phyloP scores from a whole-genome alignment of 2,113 vertebrate species.

The Elephantulus edwardii region DNA sequence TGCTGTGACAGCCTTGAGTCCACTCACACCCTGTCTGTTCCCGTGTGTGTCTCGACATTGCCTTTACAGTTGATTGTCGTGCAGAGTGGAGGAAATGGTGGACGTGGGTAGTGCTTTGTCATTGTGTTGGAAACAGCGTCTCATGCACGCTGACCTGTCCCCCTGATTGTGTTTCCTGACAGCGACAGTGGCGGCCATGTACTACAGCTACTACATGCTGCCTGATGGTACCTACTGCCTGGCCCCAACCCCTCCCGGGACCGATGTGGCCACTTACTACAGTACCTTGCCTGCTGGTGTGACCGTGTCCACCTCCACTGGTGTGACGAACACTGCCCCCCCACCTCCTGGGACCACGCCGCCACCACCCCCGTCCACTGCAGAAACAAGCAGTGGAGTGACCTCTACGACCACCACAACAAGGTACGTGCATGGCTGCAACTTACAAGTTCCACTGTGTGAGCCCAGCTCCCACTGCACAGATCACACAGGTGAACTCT shows the following conservation, averaged over 20 bases:
- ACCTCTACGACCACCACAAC: conserved; percentile 79
- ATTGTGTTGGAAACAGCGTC: too few relatives aligned
- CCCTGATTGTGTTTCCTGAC: conserved; percentile 4
- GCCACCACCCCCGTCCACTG: conserved; percentile 77
- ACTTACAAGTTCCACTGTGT: too few relatives aligned
- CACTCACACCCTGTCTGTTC: too few relatives aligned
- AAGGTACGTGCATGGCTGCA: conserved; percentile 65
- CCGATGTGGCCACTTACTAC: conserved; percentile 92
- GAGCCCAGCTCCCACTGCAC: too few relatives aligned
- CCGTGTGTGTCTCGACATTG: too few relatives aligned
- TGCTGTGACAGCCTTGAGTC: too few relatives aligned
- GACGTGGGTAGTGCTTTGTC: too few relatives aligned
- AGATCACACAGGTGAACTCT: too few relatives aligned
- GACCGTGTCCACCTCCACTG: conserved; percentile 80
- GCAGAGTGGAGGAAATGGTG: too few relatives aligned
- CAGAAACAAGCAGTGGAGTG: conserved; percentile 54
- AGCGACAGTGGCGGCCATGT: conserved; percentile 90
- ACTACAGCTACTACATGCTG: conserved; percentile 98
- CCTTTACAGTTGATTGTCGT: too few relatives aligned
- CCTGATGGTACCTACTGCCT: conserved; percentile 96
- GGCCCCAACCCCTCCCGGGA: conserved; percentile 93
- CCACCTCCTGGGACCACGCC: conserved; percentile 86
- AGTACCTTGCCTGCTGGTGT: conserved; percentile 86
- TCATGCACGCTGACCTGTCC: too few relatives aligned
- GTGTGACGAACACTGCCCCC: conserved; percentile 83